Percentiles rank a stretch among this genome's conserved stretches.
Conservation (phyloP, 2,113 vertebrate species). For the Hyperopisus bebe region DNA sequence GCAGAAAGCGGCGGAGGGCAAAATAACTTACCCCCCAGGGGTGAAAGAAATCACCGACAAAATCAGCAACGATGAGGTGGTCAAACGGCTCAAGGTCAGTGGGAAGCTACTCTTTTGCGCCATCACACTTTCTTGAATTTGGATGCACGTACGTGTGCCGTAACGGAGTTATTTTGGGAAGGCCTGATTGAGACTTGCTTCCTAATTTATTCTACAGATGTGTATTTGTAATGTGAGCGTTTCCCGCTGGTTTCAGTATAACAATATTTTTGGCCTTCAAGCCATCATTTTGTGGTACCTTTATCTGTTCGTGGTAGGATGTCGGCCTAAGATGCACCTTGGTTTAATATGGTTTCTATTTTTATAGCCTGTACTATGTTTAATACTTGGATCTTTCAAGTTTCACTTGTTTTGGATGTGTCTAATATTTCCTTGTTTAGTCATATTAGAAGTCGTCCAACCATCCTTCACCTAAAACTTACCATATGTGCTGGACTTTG, state of each 20-base stretch:
- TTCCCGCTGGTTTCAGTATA: background rate
- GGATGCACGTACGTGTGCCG: background rate
- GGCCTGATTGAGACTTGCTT: background rate
- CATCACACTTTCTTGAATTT: background rate
- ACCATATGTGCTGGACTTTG: background rate
- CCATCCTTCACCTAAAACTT: background rate
- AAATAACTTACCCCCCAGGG: slow-evolving; percentile 89
- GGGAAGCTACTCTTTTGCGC: background rate
- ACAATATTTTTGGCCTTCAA: background rate
- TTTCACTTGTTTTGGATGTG: background rate
- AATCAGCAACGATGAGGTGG: slow-evolving; percentile 95
- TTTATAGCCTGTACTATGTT: background rate
- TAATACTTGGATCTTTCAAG: background rate
- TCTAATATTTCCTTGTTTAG: background rate
- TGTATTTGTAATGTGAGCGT: background rate
- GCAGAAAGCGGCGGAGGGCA: slow-evolving; percentile 80
- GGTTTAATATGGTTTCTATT: background rate
- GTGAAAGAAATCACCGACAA: slow-evolving; percentile 98
- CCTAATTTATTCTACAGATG: background rate
- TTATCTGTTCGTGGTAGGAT: background rate
- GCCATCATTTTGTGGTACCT: background rate
- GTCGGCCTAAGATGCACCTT: background rate
- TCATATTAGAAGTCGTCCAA: background rate
- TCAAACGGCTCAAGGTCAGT: slow-evolving; percentile 92
- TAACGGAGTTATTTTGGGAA: background rate